These are phyloP conservation scores for Chymomyza procnemis DNA, from an alignment of 2,888 invertebrate genomes.

Conservation along the genomic window DNA sequence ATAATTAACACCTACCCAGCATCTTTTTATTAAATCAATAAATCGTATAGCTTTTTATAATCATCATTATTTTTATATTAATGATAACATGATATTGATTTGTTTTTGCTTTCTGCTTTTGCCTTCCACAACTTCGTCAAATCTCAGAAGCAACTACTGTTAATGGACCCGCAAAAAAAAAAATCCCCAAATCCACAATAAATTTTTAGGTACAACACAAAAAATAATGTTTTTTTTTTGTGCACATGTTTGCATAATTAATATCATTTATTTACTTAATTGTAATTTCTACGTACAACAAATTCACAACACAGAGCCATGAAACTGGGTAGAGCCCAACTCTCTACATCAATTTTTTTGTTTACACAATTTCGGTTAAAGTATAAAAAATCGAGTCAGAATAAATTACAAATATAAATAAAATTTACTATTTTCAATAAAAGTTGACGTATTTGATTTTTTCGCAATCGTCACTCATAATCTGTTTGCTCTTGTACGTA, in stretches of 20 bases:
- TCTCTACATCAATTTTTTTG: slow-evolving; percentile 36
- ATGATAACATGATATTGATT: slow-evolving; percentile 10
- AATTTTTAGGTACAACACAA: neutral
- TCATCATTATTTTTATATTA: slow-evolving; percentile 15
- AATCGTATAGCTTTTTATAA: neutral
- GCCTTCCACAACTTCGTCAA: slow-evolving; percentile 15
- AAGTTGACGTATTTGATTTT: neutral
- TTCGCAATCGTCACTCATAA: neutral
- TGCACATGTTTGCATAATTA: slow-evolving; percentile 16
- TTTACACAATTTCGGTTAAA: slow-evolving; percentile 21
- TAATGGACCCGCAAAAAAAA: neutral
- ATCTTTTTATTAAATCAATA: slow-evolving; percentile 19
- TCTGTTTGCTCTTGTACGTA: neutral
- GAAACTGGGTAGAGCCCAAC: neutral
- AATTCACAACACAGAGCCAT: slow-evolving; percentile 28
- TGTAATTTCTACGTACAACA: slow-evolving; percentile 28
- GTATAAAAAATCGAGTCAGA: slow-evolving; percentile 20
- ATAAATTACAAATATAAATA: slow-evolving; percentile 6
- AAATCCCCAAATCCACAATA: neutral
- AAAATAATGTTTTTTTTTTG: neutral
- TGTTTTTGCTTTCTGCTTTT: neutral
- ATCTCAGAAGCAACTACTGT: neutral
- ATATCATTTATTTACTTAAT: slow-evolving; percentile 33
- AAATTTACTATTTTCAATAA: slow-evolving; percentile 9
- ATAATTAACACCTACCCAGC: slow-evolving; percentile 39